phyloP scores from a whole-genome alignment of 1,140 invertebrate species.

The Drosophila lini region DNA sequence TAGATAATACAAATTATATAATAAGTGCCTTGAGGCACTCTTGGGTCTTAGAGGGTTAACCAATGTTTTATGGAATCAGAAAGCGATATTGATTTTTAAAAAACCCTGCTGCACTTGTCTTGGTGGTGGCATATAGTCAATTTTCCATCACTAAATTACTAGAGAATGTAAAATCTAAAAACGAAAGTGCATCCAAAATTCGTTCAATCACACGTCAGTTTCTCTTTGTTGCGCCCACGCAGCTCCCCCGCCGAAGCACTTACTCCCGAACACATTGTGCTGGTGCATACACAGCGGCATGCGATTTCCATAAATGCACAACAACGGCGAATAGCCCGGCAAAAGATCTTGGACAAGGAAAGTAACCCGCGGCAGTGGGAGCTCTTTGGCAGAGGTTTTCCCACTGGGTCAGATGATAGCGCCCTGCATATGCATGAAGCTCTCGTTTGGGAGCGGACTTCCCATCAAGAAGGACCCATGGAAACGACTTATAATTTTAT shows the following conservation, averaged over 20 bases:
- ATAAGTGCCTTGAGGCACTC: too few species aligned
- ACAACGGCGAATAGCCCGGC: constrained; percentile 35
- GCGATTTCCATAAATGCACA: constrained; percentile 75
- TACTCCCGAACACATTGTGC: constrained; percentile 22
- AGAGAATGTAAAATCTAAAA: neutral
- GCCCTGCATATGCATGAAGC: constrained; percentile 30
- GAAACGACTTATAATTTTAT: constrained; percentile 23
- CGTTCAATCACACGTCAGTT: neutral
- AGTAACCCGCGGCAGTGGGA: constrained; percentile 10
- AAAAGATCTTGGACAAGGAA: constrained; percentile 48
- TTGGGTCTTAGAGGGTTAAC: too few species aligned
- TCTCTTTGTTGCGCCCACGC: constrained; percentile 39
- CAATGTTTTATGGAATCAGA: too few species aligned
- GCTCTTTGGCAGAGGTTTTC: constrained; percentile 7
- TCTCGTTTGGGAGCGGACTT: neutral
- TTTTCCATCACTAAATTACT: too few species aligned
- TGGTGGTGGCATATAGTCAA: too few species aligned
- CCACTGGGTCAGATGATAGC: constrained; percentile 17
- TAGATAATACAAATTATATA: too few species aligned
- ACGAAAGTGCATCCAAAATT: constrained; percentile 4
- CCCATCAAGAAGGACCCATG: neutral
- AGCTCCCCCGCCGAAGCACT: constrained; percentile 40
- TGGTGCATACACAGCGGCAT: constrained; percentile 22
- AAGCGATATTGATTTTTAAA: too few species aligned
- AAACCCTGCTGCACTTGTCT: neutral